Evolutionary conservation across 1,140 invertebrate genomes (phyloP), one percentile per base, ranked within the genome.

Genomic region (Diprion similis): DNA sequence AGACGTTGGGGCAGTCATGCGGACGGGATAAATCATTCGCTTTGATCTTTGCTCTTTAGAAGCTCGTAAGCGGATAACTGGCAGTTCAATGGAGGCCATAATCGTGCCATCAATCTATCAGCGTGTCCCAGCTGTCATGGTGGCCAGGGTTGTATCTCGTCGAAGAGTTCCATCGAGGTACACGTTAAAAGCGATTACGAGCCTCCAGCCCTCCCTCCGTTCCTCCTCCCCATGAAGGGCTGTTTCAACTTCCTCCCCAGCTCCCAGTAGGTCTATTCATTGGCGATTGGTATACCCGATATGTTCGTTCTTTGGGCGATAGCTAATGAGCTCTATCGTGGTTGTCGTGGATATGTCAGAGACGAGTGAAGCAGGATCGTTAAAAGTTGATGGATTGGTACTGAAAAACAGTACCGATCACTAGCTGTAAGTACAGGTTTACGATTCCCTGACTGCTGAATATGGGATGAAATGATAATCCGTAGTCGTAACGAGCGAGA

Each of bases 11-110:
- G 51, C 51, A 13, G 51, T 59, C 51, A 59, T 8, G 51, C 51
- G 51, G 51, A 59, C 51, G 6, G 51, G 51, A 59, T 59, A 59
- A 59, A 59, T 59, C 51, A 59, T 59, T 59, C 51, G 51, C 51
- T 59, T 59, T 59, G 51, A 59, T 59, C 51, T 59, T 59, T 59
- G 51, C 51, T 59, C 51, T 59, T 17, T 59, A 59, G 51, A 59
- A 59, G 51, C 51, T 59, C 51, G 51, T 59, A 59, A 59, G 51
- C 51, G 51, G 51, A 59, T 59, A 59, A 59, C 51, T 59, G 51
- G 51, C 51, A 59, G 51, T 59, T 59, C 51, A 59, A 59, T 59
- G 51, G 51, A 59, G 51, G 51, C 51, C 51, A 59, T 59, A 59
- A 59, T 59, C 51, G 51, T 59, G 51, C 51, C 51, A 59, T 59